Evolutionary conservation across 1,140 invertebrate genomes (phyloP).

Genomic region (Heliconius himera): DNA sequence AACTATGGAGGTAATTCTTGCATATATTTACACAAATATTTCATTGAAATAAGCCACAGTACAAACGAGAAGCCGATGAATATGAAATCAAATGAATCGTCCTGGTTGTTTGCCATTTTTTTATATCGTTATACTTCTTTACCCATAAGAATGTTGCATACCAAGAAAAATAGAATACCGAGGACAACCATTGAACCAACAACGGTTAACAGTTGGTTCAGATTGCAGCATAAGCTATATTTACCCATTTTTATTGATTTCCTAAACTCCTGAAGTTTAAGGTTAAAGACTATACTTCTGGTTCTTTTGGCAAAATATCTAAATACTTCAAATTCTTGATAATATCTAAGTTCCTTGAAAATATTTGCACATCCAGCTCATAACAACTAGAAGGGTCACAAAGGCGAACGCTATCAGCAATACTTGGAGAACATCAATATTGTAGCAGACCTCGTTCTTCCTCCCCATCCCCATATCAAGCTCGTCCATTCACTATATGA

Average conservation of each 20-base stretch:
- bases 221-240: conserved; percentile 27
- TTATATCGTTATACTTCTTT: conserved; percentile 15
- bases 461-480: conserved; percentile 50
- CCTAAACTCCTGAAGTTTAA: not conserved
- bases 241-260: conserved; percentile 21
- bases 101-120: not conserved
- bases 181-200: conserved; percentile 47
- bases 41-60: conserved; percentile 46
- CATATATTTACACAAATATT: conserved; percentile 45
- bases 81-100: conserved; percentile 36
- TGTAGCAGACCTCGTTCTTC: conserved; percentile 40
- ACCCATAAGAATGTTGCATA: conserved; percentile 40
- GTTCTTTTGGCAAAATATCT: not conserved
- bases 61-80: conserved; percentile 48
- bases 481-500: conserved; percentile 54
- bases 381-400: conserved; percentile 55
- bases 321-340: not conserved
- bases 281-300: not conserved
- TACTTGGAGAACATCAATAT: conserved; percentile 56
- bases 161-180: conserved; percentile 42
- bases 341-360: conserved; percentile 47
- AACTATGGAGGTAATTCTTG: conserved; percentile 22
- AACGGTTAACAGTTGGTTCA: conserved; percentile 44
- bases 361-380: conserved; percentile 70
- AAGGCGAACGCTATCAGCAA: conserved; percentile 60